These are phyloP conservation scores for Rhinophrynus dorsalis DNA, from an alignment of 2,797 vertebrate genomes.

Conservation along the genomic window DNA sequence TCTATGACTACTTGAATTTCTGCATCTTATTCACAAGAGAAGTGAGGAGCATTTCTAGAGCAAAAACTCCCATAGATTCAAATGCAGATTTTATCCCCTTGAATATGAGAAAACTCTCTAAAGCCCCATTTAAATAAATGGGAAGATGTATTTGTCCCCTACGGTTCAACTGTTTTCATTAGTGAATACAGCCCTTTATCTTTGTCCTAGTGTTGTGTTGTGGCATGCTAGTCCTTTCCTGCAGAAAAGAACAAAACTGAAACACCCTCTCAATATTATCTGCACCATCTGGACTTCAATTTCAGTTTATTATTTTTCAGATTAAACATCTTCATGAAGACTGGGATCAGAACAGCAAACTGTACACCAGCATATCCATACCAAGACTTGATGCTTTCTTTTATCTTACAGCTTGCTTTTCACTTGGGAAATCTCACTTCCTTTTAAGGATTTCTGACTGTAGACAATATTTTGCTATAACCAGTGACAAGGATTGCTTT, in stretches of 20 bases:
- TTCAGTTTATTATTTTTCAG: conserved; percentile 24
- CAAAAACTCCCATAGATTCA: too few relatives aligned
- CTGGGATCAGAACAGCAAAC: conserved; percentile 24
- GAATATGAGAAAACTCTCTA: too few relatives aligned
- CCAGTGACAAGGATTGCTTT: conserved; percentile 22
- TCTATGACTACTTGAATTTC: too few relatives aligned
- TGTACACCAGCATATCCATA: conserved; percentile 24
- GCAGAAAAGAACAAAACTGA: conserved; percentile 18
- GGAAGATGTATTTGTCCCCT: too few relatives aligned
- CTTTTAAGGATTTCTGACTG: conserved; percentile 35
- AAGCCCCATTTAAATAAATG: too few relatives aligned
- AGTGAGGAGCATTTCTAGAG: too few relatives aligned
- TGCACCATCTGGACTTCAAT: conserved; percentile 39
- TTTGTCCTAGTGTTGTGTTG: conserved; percentile 13
- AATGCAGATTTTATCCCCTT: too few relatives aligned
- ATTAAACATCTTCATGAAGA: conserved; percentile 23
- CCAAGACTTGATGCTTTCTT: conserved; percentile 31
- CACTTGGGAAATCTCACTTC: conserved; percentile 2
- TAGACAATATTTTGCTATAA: conserved; percentile 19
- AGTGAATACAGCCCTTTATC: too few relatives aligned
- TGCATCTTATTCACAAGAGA: too few relatives aligned
- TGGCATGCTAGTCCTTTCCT: conserved; percentile 11
- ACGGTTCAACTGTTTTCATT: too few relatives aligned
- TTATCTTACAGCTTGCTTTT: conserved; percentile 23
- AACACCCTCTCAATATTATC: conserved; percentile 32